Evolutionary conservation across 2,888 invertebrate species (phyloP).

Genomic region (Luperina nickerlii): DNA sequence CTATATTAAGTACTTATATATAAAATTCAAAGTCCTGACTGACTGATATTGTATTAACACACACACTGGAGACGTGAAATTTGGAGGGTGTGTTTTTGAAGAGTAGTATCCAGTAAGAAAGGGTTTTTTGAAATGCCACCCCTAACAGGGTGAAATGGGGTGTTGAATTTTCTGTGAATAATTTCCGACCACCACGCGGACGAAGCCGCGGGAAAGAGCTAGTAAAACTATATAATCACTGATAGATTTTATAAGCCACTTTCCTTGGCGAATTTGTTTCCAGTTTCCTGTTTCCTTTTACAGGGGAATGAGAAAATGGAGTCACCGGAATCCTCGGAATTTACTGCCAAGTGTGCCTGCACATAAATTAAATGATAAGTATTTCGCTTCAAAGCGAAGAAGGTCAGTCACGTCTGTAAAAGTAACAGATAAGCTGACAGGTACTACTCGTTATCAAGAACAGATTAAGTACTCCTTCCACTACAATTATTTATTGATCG

Average conservation of each 20-base stretch:
- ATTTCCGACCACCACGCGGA: too few species aligned
- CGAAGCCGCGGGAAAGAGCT: too few species aligned
- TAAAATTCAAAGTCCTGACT: too few species aligned
- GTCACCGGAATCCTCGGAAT: slow-evolving; percentile 18
- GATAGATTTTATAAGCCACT: slow-evolving; percentile 22
- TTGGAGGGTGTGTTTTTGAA: too few species aligned
- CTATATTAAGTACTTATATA: too few species aligned
- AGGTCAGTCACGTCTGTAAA: background rate
- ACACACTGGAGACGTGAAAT: too few species aligned
- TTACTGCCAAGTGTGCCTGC: background rate
- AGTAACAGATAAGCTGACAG: background rate
- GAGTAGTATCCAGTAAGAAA: too few species aligned
- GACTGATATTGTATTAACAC: too few species aligned
- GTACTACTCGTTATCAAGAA: slow-evolving; percentile 24
- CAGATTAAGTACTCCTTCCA: slow-evolving; percentile 15
- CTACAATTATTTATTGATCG: slow-evolving; percentile 45
- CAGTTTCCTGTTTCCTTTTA: slow-evolving; percentile 17
- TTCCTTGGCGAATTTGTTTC: slow-evolving; percentile 26
- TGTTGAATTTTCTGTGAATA: too few species aligned
- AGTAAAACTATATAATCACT: slow-evolving; percentile 10
- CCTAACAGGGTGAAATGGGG: too few species aligned
- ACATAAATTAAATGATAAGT: slow-evolving; percentile 16
- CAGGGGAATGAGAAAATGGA: slow-evolving; percentile 33
- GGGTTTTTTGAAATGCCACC: too few species aligned
- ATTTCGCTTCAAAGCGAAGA: slow-evolving; percentile 1